Evolutionary conservation across 1,140 invertebrate species (phyloP).

Genomic region (Meloidogyne exigua): DNA sequence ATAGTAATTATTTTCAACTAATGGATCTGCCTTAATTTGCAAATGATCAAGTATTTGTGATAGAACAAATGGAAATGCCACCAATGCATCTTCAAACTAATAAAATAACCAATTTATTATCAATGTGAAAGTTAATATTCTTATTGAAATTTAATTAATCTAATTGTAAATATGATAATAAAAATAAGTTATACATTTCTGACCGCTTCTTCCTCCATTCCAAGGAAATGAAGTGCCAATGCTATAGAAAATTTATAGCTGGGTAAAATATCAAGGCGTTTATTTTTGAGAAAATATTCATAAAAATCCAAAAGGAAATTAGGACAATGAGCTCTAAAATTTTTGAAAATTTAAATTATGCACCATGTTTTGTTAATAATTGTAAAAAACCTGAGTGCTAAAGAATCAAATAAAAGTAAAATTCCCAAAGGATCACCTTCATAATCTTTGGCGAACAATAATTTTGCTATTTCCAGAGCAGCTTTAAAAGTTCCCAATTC

Average conservation of each 20-base stretch:
- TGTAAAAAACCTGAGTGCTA: conserved; percentile 37
- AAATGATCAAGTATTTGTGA: conserved; percentile 37
- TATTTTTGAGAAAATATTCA: conserved; percentile 31
- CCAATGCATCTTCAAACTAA: conserved; percentile 37
- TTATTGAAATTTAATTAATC: no score
- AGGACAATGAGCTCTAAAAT: conserved; percentile 18
- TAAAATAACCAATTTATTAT: not conserved
- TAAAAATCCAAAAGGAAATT: conserved; percentile 24
- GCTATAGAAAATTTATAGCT: conserved; percentile 45
- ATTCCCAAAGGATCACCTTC: conserved; percentile 44
- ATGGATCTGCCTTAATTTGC: conserved; percentile 30
- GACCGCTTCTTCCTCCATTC: conserved; percentile 10
- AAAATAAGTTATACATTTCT: conserved; percentile 23
- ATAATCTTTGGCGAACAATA: conserved; percentile 43
- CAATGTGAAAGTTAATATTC: no score
- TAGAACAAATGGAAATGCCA: conserved; percentile 40
- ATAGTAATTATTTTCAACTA: conserved; percentile 26
- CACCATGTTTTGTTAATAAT: no score
- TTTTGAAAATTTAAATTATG: not conserved
- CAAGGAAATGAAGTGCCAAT: conserved; percentile 41
- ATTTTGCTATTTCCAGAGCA: conserved; percentile 48
- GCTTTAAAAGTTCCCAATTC: conserved; percentile 38
- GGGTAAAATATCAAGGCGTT: conserved; percentile 48
- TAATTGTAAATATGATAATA: no score
- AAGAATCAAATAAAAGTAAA: conserved; percentile 40